These are phyloP conservation scores for Peromyscus polionotus DNA, from an alignment of 2,113 vertebrate genomes.

Conservation along the genomic window DNA sequence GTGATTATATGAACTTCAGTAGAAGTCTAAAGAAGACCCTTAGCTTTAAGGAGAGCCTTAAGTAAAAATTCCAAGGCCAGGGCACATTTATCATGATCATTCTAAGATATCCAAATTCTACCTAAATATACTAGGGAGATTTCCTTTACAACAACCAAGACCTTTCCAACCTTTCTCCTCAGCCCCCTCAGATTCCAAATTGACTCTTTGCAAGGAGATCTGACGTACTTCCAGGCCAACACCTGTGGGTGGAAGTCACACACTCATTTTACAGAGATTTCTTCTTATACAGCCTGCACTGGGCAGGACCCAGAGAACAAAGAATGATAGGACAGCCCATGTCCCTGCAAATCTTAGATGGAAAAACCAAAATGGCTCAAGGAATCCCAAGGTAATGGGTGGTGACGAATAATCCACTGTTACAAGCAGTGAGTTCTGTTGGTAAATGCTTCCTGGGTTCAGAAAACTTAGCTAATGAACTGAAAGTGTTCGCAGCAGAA, in stretches of 20 bases:
- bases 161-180: not conserved
- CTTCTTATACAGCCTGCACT: not conserved
- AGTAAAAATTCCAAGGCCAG: not conserved
- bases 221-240: not conserved
- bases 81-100: not conserved
- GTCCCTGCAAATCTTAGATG: not conserved
- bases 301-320: not conserved
- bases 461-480: not conserved
- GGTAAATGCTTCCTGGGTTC: not conserved
- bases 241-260: not conserved
- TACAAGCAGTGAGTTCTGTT: not conserved
- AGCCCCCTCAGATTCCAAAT: not conserved
- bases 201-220: not conserved
- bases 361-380: not conserved
- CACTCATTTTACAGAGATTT: not conserved
- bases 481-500: too few species aligned
- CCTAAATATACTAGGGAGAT: not conserved
- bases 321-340: not conserved
- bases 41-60: not conserved
- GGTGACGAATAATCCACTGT: not conserved
- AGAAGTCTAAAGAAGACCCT: conserved; percentile 22
- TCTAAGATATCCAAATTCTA: not conserved
- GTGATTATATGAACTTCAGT: not conserved
- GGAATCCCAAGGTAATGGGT: not conserved
- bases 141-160: not conserved